Evolutionary conservation across 2,888 invertebrate species (phyloP).

Genomic region (Colletes collaris): DNA sequence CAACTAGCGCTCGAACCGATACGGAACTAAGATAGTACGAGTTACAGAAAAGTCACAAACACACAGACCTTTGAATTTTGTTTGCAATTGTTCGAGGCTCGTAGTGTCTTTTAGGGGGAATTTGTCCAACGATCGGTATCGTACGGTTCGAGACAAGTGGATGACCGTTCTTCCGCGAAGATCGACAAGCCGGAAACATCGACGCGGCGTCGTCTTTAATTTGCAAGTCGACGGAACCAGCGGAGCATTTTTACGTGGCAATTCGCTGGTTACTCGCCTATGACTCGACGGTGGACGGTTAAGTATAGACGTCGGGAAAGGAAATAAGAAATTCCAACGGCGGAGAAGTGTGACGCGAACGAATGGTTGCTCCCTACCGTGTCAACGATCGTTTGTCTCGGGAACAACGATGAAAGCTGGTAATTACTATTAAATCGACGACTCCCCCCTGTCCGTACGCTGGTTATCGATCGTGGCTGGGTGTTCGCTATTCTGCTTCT

Average conservation of each 20-base stretch:
- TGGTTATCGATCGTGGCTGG: constrained; percentile 38
- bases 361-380: constrained; percentile 24
- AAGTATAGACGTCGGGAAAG: constrained; percentile 22
- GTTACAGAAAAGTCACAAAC: too few species aligned
- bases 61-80: too few species aligned
- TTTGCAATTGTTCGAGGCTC: too few species aligned
- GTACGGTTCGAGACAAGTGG: not conserved
- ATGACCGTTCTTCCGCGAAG: not conserved
- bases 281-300: constrained; percentile 25
- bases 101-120: too few species aligned
- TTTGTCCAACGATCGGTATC: too few species aligned
- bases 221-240: constrained; percentile 7
- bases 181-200: constrained; percentile 1
- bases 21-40: too few species aligned
- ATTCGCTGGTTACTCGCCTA: constrained; percentile 34
- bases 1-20: too few species aligned
- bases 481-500: constrained; percentile 18
- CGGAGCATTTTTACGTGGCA: constrained; percentile 29
- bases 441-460: constrained; percentile 26
- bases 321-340: constrained; percentile 41
- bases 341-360: constrained; percentile 9
- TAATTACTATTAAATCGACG: constrained; percentile 60
- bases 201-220: constrained; percentile 14
- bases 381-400: constrained; percentile 39
- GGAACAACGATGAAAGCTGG: constrained; percentile 31